Evolutionary conservation across 2,797 vertebrate species (phyloP).

Genomic region (Siniperca scherzeri): DNA sequence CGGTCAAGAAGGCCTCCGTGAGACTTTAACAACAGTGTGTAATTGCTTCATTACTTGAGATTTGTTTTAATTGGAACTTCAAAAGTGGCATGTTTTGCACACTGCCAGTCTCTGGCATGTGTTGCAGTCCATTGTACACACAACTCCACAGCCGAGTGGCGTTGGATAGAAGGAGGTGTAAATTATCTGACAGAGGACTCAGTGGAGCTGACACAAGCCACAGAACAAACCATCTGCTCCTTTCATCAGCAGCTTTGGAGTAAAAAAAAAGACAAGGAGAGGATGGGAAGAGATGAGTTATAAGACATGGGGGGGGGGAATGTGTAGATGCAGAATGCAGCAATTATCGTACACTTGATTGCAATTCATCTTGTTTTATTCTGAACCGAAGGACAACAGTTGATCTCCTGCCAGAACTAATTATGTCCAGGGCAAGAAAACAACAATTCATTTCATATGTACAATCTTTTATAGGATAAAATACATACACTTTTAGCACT

Average conservation of each 20-base stretch:
- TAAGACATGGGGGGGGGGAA: constrained; percentile 34
- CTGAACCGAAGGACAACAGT: constrained; percentile 42
- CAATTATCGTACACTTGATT: constrained; percentile 75
- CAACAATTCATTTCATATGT: constrained; percentile 42
- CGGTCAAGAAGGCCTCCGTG: constrained; percentile 64
- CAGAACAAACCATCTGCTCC: constrained; percentile 87
- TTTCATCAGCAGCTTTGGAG: constrained; percentile 81
- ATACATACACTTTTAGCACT: not conserved
- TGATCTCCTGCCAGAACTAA: constrained; percentile 51
- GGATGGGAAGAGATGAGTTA: constrained; percentile 68
- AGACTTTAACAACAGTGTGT: constrained; percentile 63
- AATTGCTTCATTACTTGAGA: constrained; percentile 80
- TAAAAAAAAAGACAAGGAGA: constrained; percentile 61
- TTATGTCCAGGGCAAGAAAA: constrained; percentile 47
- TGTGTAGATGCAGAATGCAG: constrained; percentile 58
- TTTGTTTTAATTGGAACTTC: constrained; percentile 81
- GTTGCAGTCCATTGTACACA: constrained; percentile 74
- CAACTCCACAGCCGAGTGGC: constrained; percentile 77
- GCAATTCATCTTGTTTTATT: constrained; percentile 56
- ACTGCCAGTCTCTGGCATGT: constrained; percentile 78
- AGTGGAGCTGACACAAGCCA: constrained; percentile 84
- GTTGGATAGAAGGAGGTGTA: constrained; percentile 83
- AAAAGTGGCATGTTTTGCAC: constrained; percentile 74
- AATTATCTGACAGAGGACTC: constrained; percentile 88
- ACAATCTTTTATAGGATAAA: constrained; percentile 1